These are phyloP conservation scores for Fabriciana adippe DNA, from an alignment of 2,888 invertebrate genomes.

Conservation along the genomic window DNA sequence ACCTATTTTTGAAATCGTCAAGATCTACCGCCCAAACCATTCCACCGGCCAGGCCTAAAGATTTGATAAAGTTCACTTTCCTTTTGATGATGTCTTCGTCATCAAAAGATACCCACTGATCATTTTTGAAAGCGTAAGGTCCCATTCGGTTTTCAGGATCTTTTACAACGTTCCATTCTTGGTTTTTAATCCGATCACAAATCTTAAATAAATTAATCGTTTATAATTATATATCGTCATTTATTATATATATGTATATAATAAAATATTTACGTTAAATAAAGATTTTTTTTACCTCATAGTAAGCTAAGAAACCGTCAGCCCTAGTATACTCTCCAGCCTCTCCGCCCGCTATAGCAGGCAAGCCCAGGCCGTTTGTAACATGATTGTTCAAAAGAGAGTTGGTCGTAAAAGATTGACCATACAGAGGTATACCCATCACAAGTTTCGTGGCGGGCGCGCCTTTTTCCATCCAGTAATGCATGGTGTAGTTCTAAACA, in stretches of 20 bases:
- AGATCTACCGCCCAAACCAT: slow-evolving; percentile 96
- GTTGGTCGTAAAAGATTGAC: slow-evolving; percentile 88
- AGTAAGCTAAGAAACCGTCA: slow-evolving; percentile 93
- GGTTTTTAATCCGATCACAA: slow-evolving; percentile 89
- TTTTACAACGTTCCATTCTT: slow-evolving; percentile 91
- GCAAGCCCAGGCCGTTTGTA: slow-evolving; percentile 85
- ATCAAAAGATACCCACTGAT: slow-evolving; percentile 96
- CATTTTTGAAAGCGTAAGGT: slow-evolving; percentile 92
- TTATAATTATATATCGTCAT: neutral
- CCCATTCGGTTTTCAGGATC: slow-evolving; percentile 91
- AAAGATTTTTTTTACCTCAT: slow-evolving; percentile 83
- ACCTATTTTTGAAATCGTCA: slow-evolving; percentile 90
- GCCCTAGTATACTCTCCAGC: slow-evolving; percentile 93
- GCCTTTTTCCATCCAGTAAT: slow-evolving; percentile 94
- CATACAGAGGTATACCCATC: slow-evolving; percentile 95
- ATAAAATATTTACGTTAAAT: neutral
- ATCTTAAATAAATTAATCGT: slow-evolving; percentile 78
- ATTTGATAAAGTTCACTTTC: slow-evolving; percentile 90
- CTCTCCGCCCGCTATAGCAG: slow-evolving; percentile 89
- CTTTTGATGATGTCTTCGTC: slow-evolving; percentile 89
- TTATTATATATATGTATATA: neutral
- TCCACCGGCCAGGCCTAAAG: slow-evolving; percentile 90
- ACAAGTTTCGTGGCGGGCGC: slow-evolving; percentile 91
- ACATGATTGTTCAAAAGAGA: slow-evolving; percentile 72
- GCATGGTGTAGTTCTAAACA: slow-evolving; percentile 90